Percentiles rank a stretch among this genome's conserved stretches.
Evolutionary conservation across 2,113 vertebrate species (phyloP).

Genomic region (Pogonocichla stellata): DNA sequence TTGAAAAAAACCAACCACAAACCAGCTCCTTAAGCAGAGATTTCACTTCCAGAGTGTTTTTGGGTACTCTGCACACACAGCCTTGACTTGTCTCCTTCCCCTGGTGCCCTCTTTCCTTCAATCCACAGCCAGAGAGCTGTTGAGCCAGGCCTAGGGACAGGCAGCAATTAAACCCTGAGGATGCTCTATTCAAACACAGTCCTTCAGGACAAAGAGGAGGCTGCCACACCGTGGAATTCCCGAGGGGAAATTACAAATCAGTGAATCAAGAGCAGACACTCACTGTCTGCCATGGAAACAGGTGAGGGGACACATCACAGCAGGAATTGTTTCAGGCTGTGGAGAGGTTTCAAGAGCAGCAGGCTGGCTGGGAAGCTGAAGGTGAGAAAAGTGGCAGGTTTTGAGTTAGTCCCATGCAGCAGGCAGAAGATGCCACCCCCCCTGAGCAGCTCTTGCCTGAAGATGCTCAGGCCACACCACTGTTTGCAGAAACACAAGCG

Average conservation of each 20-base stretch:
- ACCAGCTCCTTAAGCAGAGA: background rate
- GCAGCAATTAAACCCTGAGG: background rate
- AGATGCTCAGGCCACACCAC: rapidly evolving
- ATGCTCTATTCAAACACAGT: background rate
- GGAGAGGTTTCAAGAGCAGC: background rate
- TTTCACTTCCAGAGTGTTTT: background rate
- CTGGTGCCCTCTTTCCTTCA: background rate
- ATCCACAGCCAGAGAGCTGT: background rate
- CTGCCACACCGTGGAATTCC: background rate
- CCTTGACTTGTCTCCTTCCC: background rate
- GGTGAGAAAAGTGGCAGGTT: background rate
- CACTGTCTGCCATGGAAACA: background rate
- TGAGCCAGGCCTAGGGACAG: background rate
- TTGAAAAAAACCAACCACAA: background rate
- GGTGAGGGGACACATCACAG: background rate
- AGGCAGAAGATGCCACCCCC: background rate
- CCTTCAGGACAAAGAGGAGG: background rate
- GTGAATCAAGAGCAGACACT: background rate
- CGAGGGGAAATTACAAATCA: background rate
- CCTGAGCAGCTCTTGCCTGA: background rate
- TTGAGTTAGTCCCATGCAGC: background rate
- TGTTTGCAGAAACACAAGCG: background rate
- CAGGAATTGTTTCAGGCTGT: background rate
- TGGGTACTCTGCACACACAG: background rate
- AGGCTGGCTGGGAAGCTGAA: background rate